Evolutionary conservation across 2,888 invertebrate species (phyloP).

Genomic region (Fragum sueziense): DNA sequence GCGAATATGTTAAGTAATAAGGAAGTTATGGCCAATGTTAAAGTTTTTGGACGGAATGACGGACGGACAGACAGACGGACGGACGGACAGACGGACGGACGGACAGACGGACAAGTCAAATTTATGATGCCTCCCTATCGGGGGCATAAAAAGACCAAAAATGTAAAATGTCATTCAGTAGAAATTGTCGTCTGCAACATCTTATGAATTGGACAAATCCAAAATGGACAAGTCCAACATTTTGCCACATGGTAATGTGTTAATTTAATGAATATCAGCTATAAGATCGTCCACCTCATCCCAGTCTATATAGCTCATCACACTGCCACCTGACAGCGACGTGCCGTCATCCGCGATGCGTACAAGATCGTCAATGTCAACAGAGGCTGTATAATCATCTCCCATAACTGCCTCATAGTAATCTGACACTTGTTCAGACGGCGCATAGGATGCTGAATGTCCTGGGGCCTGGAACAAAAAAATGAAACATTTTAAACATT

Average conservation of each 20-base stretch:
- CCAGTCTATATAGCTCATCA: conserved; percentile 80
- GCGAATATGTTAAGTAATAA: too few species aligned
- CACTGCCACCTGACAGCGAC: conserved; percentile 76
- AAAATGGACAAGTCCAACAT: not conserved
- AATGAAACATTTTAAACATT: too few species aligned
- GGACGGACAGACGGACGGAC: too few species aligned
- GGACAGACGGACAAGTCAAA: too few species aligned
- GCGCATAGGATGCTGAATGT: conserved; percentile 58
- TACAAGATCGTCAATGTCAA: conserved; percentile 76
- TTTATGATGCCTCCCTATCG: too few species aligned
- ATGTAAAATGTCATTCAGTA: too few species aligned
- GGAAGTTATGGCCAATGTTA: too few species aligned
- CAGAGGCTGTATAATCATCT: conserved; percentile 71
- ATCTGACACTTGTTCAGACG: conserved; percentile 73
- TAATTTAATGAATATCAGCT: conserved; percentile 63
- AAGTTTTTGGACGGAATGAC: too few species aligned
- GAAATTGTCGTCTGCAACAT: too few species aligned
- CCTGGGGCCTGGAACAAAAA: conserved; percentile 53
- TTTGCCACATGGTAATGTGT: not conserved
- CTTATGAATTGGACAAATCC: too few species aligned
- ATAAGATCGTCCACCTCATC: conserved; percentile 78
- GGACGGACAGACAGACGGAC: too few species aligned
- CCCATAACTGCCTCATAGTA: conserved; percentile 75
- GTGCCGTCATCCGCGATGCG: conserved; percentile 70
- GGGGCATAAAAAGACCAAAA: too few species aligned